These are phyloP conservation scores for Heterohyrax brucei DNA, from an alignment of 2,797 vertebrate genomes.

Conservation along the genomic window DNA sequence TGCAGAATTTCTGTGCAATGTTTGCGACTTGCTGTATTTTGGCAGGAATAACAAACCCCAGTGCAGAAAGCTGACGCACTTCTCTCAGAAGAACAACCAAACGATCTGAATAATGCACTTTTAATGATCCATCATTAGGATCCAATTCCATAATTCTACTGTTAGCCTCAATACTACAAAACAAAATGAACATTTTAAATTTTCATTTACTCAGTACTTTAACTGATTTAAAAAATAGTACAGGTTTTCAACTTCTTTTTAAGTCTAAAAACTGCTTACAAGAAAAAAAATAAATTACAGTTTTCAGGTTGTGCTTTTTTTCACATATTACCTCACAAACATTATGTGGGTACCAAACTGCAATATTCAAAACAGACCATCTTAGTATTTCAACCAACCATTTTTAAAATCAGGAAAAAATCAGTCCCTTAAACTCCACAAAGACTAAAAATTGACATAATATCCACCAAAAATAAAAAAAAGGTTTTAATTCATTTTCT, in stretches of 20 bases:
- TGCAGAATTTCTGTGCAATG: conserved; percentile 97
- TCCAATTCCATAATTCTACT: conserved; percentile 98
- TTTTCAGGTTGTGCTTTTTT: conserved; percentile 27
- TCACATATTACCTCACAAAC: background rate
- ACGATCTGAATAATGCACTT: conserved; percentile 97
- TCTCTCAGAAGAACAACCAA: conserved; percentile 96
- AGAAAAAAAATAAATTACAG: background rate
- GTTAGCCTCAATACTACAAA: conserved; percentile 95
- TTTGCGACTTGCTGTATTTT: conserved; percentile 96
- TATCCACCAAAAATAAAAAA: conserved; percentile 24
- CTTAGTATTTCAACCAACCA: conserved; percentile 22
- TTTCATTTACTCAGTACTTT: conserved; percentile 33
- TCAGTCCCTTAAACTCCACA: conserved; percentile 53
- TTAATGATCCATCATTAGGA: conserved; percentile 94
- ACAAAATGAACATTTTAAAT: conserved; percentile 72
- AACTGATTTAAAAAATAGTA: conserved; percentile 1
- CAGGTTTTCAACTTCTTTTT: background rate
- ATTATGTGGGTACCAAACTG: background rate
- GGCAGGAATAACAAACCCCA: conserved; percentile 96
- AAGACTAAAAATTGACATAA: conserved; percentile 64
- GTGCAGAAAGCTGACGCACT: conserved; percentile 96
- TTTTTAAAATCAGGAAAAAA: conserved; percentile 71
- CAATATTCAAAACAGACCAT: conserved; percentile 65
- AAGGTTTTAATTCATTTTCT: conserved; percentile 39
- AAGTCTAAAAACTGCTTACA: conserved; percentile 16